These are phyloP conservation scores for Neomicropteryx cornuta DNA, from an alignment of 1,140 invertebrate genomes.

Conservation along the genomic window DNA sequence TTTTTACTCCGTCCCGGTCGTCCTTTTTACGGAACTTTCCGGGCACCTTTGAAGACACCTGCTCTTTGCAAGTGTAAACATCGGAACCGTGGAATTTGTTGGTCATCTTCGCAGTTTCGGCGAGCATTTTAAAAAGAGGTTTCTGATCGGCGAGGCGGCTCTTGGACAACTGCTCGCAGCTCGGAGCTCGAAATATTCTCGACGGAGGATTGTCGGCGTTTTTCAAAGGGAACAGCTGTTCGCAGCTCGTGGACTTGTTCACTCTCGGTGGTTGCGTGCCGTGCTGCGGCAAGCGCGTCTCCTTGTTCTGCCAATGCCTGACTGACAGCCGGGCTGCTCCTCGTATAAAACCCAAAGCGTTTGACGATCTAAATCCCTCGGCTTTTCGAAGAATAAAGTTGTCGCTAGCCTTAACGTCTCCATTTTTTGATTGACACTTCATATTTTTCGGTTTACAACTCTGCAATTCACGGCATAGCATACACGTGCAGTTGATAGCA, in stretches of 20 bases:
- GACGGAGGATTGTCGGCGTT: slow-evolving; percentile 29
- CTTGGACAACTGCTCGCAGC: slow-evolving; percentile 32
- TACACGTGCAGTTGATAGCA: slow-evolving; percentile 42
- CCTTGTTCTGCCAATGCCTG: slow-evolving; percentile 34
- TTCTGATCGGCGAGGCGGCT: slow-evolving; percentile 24
- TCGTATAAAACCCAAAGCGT: slow-evolving; percentile 38
- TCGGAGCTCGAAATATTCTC: slow-evolving; percentile 31
- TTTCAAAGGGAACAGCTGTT: slow-evolving; percentile 31
- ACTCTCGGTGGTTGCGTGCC: slow-evolving; percentile 17
- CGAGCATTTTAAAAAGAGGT: slow-evolving; percentile 33
- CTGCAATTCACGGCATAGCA: slow-evolving; percentile 45
- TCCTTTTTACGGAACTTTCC: slow-evolving; percentile 30
- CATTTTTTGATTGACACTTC: too few species aligned
- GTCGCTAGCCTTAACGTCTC: slow-evolving; percentile 28
- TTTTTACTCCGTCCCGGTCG: slow-evolving; percentile 26
- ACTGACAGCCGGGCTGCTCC: slow-evolving; percentile 37
- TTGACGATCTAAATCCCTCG: slow-evolving; percentile 36
- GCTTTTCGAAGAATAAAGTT: slow-evolving; percentile 47
- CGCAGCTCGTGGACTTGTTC: slow-evolving; percentile 40
- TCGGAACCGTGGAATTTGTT: slow-evolving; percentile 15
- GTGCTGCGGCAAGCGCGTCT: slow-evolving; percentile 24
- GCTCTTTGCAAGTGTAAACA: slow-evolving; percentile 23
- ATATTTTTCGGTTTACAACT: slow-evolving; percentile 29
- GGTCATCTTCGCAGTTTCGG: slow-evolving; percentile 22
- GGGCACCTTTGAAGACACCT: slow-evolving; percentile 27